Percentiles rank a stretch among this genome's conserved stretches.
Conservation (phyloP, 2,888 invertebrate species). For the Zygothrica quintamaculata region DNA sequence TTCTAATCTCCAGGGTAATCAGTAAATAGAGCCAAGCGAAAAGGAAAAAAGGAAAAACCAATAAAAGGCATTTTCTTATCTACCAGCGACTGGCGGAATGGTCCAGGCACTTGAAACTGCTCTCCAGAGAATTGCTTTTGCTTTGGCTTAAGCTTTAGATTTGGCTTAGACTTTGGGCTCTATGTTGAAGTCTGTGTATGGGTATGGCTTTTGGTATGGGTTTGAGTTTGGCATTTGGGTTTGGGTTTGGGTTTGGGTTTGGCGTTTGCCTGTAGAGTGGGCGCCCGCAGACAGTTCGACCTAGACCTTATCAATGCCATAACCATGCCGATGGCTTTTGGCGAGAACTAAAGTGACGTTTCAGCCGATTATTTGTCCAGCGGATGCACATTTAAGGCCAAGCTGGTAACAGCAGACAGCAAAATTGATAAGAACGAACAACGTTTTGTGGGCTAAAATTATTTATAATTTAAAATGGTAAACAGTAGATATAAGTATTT, state of each 20-base stretch:
- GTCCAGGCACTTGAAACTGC: slow-evolving; percentile 13
- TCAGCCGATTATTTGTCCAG: slow-evolving; percentile 37
- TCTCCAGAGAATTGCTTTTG: slow-evolving; percentile 8
- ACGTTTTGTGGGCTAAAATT: slow-evolving; percentile 7
- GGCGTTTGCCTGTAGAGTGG: slow-evolving; percentile 48
- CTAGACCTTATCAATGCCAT: slow-evolving; percentile 66
- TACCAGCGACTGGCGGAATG: slow-evolving; percentile 17
- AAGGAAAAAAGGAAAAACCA: slow-evolving; percentile 68
- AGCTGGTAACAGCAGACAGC: slow-evolving; percentile 21
- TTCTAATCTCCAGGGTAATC: slow-evolving; percentile 70
- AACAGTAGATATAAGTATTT: neutral
- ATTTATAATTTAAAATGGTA: too few species aligned
- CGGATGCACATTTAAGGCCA: slow-evolving; percentile 12
- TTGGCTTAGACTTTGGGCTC: neutral
- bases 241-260: slow-evolving; percentile 19
- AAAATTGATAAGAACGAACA: slow-evolving; percentile 17
- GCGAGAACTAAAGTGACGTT: slow-evolving; percentile 48
- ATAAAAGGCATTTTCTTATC: slow-evolving; percentile 78
- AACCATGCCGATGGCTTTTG: slow-evolving; percentile 33
- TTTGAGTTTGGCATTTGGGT: neutral
- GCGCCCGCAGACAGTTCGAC: slow-evolving; percentile 61
- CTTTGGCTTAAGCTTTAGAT: neutral
- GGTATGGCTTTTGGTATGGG: slow-evolving; percentile 11
- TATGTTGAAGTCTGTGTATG: neutral
- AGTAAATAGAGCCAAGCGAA: slow-evolving; percentile 60